Base-by-base conservation (phyloP, 1,140 invertebrate genomes). In the Drosophila orosa region DNA sequence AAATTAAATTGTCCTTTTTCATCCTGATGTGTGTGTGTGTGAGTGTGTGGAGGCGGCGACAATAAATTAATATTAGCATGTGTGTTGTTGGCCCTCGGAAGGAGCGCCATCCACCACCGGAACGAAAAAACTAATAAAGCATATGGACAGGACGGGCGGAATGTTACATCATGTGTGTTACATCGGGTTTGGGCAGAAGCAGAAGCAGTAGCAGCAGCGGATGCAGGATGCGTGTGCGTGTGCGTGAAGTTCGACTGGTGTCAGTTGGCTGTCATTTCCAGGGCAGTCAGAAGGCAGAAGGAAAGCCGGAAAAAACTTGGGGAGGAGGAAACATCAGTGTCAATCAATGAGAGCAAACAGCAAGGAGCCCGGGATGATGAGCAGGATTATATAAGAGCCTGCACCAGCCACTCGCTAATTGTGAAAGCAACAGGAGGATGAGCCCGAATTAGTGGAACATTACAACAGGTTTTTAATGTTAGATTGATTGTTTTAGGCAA, bases 1-100 rank as follows among this genome's bases (percentile, higher is more conserved):
- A 87, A 87, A 87, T 87, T 87, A 87, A 87, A 87, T 87, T 90
- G 83, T 87, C 83, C 83, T 80, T 87, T 86, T 83, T 89, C 84
- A 89, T 87, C 74, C 66, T 62, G 78, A 82, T 85, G 78, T 72
- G 56, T 44, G 59, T 42, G 19, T 17, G 39, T 31, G 31, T 13
- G 42, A n/a, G n/a, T 47, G 45, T 47, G 44, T 25, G 31, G 39
- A 19, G 48, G 60, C 74, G 78, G 61, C 63, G 84, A 79, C 82
- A 83, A 86, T 86, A 86, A 86, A 86, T 86, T 86, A 86, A 86
- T 86, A 86, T 86, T 86, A 86, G 79, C 82, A 62, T 78, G 73
- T 67, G 74, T 76, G 74, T 45, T 44, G 40, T 22, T 52, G 39
- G 60, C 31, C 74, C 63, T 56, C 24, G 58, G 9, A 13, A 22